These are phyloP conservation scores for Trogon melanurus DNA, from an alignment of 2,113 vertebrate genomes.

Conservation along the genomic window DNA sequence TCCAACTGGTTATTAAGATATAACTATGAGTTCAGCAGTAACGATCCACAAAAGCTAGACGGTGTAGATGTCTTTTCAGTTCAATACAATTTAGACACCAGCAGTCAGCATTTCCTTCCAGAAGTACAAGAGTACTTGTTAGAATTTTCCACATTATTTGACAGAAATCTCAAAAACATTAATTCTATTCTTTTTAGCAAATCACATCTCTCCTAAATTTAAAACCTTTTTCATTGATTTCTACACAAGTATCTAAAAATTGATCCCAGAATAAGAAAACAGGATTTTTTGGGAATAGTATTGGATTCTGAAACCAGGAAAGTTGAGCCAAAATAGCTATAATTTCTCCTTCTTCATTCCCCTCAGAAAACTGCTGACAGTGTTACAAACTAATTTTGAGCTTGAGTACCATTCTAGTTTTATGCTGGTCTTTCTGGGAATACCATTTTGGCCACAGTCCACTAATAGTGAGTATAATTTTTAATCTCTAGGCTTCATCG, in stretches of 20 bases:
- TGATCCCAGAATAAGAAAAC: not conserved
- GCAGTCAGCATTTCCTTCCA: not conserved
- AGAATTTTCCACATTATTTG: not conserved
- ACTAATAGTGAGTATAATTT: not conserved
- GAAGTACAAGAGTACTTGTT: not conserved
- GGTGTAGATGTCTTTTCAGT: not conserved
- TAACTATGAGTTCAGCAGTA: not conserved
- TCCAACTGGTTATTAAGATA: not conserved
- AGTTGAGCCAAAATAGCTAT: not conserved
- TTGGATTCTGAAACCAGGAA: not conserved
- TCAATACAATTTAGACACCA: not conserved
- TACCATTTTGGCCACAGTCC: not conserved
- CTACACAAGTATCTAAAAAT: not conserved
- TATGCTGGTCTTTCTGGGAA: not conserved
- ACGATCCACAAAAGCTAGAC: not conserved
- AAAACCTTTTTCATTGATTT: not conserved
- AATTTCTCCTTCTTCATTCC: not conserved
- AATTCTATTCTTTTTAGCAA: not conserved
- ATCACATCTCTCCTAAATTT: not conserved
- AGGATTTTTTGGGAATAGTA: not conserved
- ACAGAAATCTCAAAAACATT: not conserved
- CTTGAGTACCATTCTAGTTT: not conserved
- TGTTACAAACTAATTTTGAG: not conserved
- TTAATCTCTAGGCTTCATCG: not conserved
- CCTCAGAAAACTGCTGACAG: not conserved